phyloP scores from a whole-genome alignment of 1,140 invertebrate genomes.

The Harlomillsia oculata region DNA sequence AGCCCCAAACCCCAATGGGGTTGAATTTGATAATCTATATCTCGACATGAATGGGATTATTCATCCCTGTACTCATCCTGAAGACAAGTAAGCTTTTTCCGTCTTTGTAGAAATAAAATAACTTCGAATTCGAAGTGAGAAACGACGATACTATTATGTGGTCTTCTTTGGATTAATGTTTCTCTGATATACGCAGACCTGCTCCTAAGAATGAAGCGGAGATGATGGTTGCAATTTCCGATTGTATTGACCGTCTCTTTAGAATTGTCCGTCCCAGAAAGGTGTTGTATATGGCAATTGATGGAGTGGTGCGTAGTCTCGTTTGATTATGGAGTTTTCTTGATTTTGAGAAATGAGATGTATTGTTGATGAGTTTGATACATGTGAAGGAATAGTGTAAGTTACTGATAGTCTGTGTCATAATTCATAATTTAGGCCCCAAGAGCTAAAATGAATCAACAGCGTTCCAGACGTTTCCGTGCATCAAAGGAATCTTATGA shows the following conservation, averaged over 20 bases:
- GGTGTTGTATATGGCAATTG: conserved; percentile 98
- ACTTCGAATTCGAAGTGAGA: no score
- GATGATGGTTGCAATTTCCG: conserved; percentile 99
- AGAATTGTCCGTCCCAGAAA: conserved; percentile 89
- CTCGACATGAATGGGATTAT: conserved; percentile 99
- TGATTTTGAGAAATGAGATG: neutral
- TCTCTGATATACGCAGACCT: conserved; percentile 67
- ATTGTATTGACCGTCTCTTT: conserved; percentile 95
- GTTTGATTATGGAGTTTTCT: neutral
- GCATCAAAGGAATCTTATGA: conserved; percentile 91
- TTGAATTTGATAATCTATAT: conserved; percentile 98
- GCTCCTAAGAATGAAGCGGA: conserved; percentile 98
- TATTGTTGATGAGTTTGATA: neutral
- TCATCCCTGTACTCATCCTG: conserved; percentile 99
- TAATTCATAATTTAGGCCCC: no score
- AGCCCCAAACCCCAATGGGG: conserved; percentile 88
- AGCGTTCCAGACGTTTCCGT: conserved; percentile 88
- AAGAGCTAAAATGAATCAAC: conserved; percentile 99
- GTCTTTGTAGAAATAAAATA: no score
- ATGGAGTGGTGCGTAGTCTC: conserved; percentile 78
- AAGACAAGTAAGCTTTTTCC: conserved; percentile 78
- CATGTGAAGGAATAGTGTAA: neutral
- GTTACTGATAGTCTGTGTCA: no score
- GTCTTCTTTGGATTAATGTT: no score
- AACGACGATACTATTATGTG: no score